These are phyloP conservation scores for Scophthalmus maximus DNA, from an alignment of 2,113 vertebrate genomes.

Conservation along the genomic window DNA sequence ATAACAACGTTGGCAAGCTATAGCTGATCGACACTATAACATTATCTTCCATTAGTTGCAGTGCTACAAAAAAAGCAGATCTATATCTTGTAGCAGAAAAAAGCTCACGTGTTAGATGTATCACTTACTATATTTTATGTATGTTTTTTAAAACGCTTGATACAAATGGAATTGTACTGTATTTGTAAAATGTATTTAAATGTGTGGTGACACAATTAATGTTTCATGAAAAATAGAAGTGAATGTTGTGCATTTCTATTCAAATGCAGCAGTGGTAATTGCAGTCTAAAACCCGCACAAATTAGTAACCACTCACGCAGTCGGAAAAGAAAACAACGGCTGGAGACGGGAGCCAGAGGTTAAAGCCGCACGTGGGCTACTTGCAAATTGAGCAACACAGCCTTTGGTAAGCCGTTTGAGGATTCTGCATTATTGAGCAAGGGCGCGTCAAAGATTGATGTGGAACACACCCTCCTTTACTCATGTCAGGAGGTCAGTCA, in stretches of 20 bases:
- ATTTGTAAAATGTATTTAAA: too few relatives aligned
- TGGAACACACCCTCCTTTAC: constrained; percentile 49
- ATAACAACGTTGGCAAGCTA: too few relatives aligned
- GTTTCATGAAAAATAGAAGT: background rate
- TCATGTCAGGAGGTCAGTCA: constrained; percentile 17
- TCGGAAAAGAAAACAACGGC: constrained; percentile 25
- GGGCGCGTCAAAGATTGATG: constrained; percentile 71
- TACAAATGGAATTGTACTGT: too few relatives aligned
- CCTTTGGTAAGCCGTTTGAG: constrained; percentile 65
- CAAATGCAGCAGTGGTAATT: background rate
- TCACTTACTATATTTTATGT: too few relatives aligned
- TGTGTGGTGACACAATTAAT: too few relatives aligned
- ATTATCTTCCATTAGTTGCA: too few relatives aligned
- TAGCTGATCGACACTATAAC: too few relatives aligned
- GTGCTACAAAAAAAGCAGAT: background rate
- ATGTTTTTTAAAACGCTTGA: too few relatives aligned
- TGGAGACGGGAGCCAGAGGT: too few relatives aligned
- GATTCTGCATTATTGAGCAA: constrained; percentile 67
- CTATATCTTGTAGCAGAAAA: background rate
- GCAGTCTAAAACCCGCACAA: too few relatives aligned
- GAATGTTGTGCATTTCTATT: background rate
- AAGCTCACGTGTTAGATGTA: too few relatives aligned
- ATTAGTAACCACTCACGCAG: constrained; percentile 25
- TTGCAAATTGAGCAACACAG: constrained; percentile 31
- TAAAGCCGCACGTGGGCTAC: constrained; percentile 13